Evolutionary conservation across 1,140 invertebrate genomes (phyloP), one percentile per base, ranked within the genome.

Genomic region (Linepithema humile): DNA sequence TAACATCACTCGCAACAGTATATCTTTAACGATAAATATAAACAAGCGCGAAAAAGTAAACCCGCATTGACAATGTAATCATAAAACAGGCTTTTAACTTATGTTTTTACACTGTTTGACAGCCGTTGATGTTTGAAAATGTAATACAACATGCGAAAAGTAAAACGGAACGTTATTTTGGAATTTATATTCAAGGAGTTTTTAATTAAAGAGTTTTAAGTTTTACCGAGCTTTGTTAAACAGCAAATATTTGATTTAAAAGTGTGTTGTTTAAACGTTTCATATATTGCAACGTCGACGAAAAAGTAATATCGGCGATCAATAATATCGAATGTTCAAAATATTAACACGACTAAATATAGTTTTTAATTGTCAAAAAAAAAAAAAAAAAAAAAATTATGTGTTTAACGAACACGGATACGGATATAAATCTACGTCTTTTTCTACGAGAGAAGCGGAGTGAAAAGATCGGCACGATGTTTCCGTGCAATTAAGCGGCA

Each of bases 401-500:
- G n/a, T n/a, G n/a, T n/a, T n/a, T n/a, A n/a, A n/a, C n/a, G n/a
- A 57, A 40, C 29, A 48, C 17, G 40, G 23, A 57, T 55, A 26
- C 23, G 38, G 23, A 29, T n/a, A 23, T 32, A 20, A n/a, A 15
- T 26, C n/a, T 64, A 6, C 10, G 6, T 45, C 43, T 17, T 17
- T 12, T 15, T n/a, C 23, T 38, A 23, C 1, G 17, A 17, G 2
- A 45, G n/a, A 0, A 53, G n/a, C 35, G 20, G 29, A n/a, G 9
- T 6, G 59, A 64, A n/a, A 32, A 17, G 48, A 20, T 69, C 26
- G 69, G 74, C 32, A n/a, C 15, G 10, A 32, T 73, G n/a, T 69
- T 59, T 70, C 50, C 72, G 40, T 64, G 48, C 70, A 87, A 88
- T 88, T 88, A 88, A 88, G 75, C 70, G 15, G 29, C 64, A 17